A percentile compares a stretch with the other conserved stretches of the same genome.
These are phyloP conservation scores for Bubo blakistoni DNA, from an alignment of 2,113 vertebrate genomes.

Conservation along the genomic window DNA sequence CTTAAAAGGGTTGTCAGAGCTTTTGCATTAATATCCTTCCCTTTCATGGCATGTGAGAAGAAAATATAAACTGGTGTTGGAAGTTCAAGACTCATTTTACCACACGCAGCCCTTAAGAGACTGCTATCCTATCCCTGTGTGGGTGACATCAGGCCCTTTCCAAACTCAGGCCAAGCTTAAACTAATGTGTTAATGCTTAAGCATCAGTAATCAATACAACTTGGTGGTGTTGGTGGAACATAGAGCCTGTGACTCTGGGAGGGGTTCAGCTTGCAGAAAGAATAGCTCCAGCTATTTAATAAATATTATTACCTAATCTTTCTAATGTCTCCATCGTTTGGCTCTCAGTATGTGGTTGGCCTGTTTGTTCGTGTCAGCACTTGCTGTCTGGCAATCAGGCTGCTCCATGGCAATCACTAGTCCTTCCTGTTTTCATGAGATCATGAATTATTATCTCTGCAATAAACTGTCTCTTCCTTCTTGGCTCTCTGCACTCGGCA, in stretches of 20 bases:
- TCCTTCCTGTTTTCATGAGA: constrained; percentile 51
- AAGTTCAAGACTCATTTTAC: not conserved
- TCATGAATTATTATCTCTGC: constrained; percentile 56
- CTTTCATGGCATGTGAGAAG: not conserved
- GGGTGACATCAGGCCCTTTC: not conserved
- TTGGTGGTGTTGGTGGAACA: not conserved
- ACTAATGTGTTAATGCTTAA: not conserved
- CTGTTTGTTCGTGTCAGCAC: not conserved
- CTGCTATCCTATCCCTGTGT: not conserved
- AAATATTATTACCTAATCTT: constrained; percentile 24
- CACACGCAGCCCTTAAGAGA: not conserved
- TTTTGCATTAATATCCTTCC: not conserved
- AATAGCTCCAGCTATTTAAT: constrained; percentile 8
- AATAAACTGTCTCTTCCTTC: not conserved
- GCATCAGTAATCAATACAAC: not conserved
- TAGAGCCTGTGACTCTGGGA: not conserved
- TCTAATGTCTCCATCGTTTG: not conserved
- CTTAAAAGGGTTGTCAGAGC: not conserved
- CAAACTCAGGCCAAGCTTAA: not conserved
- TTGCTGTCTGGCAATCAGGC: constrained; percentile 25
- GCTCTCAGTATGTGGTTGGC: not conserved
- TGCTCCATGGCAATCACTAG: constrained; percentile 9
- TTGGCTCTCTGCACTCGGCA: not conserved
- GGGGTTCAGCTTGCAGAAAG: not conserved
- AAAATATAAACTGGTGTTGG: not conserved